Conservation (phyloP, 2,888 invertebrate species). For the Graphium colonna region DNA sequence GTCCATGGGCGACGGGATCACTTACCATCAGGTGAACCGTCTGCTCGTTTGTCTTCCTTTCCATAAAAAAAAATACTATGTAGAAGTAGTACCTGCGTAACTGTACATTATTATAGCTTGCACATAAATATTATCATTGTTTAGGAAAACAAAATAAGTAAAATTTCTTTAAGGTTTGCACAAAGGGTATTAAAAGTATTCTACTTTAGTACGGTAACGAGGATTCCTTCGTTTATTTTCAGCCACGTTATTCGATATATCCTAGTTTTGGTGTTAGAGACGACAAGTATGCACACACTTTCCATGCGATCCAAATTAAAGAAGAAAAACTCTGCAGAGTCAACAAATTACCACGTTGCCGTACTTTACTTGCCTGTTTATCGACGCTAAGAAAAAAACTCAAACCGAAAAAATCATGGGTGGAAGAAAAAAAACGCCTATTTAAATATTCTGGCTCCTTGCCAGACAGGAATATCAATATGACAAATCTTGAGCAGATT, state of each 20-base stretch:
- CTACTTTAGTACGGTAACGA: no score
- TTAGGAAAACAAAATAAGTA: no score
- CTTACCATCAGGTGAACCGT: no score
- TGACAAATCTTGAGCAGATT: conserved; percentile 20
- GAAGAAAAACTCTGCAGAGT: conserved; percentile 19
- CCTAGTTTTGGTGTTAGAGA: not conserved
- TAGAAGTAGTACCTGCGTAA: no score
- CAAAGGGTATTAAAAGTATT: no score
- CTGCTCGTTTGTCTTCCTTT: no score
- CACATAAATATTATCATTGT: no score
- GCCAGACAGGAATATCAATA: conserved; percentile 21
- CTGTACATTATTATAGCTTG: no score
- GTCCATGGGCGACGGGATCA: no score
- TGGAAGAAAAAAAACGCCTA: conserved; percentile 18
- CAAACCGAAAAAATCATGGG: conserved; percentile 9
- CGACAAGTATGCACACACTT: conserved; percentile 13
- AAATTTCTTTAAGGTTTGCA: no score
- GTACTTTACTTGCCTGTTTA: conserved; percentile 21
- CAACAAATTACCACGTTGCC: conserved; percentile 16
- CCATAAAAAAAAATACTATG: no score
- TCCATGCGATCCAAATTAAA: conserved; percentile 16
- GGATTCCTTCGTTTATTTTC: not conserved
- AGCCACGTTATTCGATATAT: not conserved
- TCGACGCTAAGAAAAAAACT: conserved; percentile 15
- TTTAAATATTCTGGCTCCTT: conserved; percentile 19